These are phyloP conservation scores for Drosophila ustulata DNA, from an alignment of 2,888 invertebrate genomes.

Conservation along the genomic window DNA sequence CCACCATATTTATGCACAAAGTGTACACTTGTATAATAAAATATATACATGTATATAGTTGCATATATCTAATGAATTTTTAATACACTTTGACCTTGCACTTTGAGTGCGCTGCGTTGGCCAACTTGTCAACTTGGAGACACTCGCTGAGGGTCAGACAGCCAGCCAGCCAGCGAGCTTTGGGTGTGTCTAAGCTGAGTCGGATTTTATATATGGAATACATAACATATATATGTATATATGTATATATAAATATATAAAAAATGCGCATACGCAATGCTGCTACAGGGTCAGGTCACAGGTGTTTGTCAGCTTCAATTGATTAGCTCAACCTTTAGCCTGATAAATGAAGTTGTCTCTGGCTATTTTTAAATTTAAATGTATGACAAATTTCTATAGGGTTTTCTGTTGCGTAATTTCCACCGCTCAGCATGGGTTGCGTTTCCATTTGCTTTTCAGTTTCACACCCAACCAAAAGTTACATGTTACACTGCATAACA, in stretches of 20 bases:
- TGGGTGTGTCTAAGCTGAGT: conserved; percentile 43
- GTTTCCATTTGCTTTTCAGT: neutral
- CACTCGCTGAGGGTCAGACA: conserved; percentile 38
- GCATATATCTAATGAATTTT: conserved; percentile 69
- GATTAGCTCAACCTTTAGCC: conserved; percentile 32
- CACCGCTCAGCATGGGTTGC: neutral
- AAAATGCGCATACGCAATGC: conserved; percentile 42
- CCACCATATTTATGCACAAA: conserved; percentile 25
- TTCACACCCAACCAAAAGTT: neutral
- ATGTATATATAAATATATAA: conserved; percentile 6
- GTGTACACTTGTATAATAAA: neutral
- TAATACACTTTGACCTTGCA: conserved; percentile 73
- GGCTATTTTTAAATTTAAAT: conserved; percentile 1
- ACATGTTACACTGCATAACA: too few species aligned
- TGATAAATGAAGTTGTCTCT: conserved; percentile 20
- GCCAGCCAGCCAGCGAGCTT: conserved; percentile 17
- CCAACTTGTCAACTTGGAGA: conserved; percentile 35
- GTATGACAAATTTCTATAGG: neutral
- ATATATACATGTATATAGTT: conserved; percentile 26
- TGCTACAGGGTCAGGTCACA: conserved; percentile 34
- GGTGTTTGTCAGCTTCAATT: conserved; percentile 28
- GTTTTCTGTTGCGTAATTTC: neutral
- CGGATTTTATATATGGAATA: neutral
- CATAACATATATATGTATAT: neutral
- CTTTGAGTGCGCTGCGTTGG: conserved; percentile 38